Evolutionary conservation across 2,113 vertebrate genomes (phyloP), one percentile per base, ranked within the genome.

Genomic region (Eurypyga helias): DNA sequence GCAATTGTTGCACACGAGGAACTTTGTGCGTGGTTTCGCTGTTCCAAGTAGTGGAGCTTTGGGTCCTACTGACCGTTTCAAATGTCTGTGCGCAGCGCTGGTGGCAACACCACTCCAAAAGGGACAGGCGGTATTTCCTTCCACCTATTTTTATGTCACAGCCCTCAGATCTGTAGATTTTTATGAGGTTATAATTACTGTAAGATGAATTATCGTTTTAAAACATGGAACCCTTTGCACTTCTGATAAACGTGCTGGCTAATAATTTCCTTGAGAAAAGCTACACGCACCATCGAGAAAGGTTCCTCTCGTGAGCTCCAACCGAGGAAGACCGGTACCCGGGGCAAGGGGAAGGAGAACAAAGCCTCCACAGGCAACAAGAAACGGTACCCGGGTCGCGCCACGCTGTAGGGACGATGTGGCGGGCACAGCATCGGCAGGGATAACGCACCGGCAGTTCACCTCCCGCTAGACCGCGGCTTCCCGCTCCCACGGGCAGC

Each of bases 1-100:
- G 95, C 95, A 97, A 97, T 76, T 93, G 96, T 96, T 96, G 90
- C 95, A 92, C 83, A 95, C 96, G 91, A 95, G 96, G 95, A 98
- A 98, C 96, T 98, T 98, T 94, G 34, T 26, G 7, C 95, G 69
- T 8, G 20, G 60, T 17, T 93, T 73, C 36, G 21, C 66, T 16
- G 70, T 65, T 78, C 65, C 91, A 55, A 85, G 91, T 67, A 78
- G 89, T 6, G 11, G 83, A 93, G 97, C 90, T 88, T 87, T 7
- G 8, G 85, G 51, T 70, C 88, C 91, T 61, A 20, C 5, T 29
- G 76, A 65, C 83, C 71, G n/a, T 67, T 38, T 10, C 62, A 43
- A 66, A 34, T 4, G 24, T 26, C 41, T 6, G 24, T 2, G 13
- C 3, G 38, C 25, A 2, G 38, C 54, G 8, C 19, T 14, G 21